Base-by-base conservation (phyloP, 92 coral and sea anemone genomes). In the Nematostella vectensis region DNA sequence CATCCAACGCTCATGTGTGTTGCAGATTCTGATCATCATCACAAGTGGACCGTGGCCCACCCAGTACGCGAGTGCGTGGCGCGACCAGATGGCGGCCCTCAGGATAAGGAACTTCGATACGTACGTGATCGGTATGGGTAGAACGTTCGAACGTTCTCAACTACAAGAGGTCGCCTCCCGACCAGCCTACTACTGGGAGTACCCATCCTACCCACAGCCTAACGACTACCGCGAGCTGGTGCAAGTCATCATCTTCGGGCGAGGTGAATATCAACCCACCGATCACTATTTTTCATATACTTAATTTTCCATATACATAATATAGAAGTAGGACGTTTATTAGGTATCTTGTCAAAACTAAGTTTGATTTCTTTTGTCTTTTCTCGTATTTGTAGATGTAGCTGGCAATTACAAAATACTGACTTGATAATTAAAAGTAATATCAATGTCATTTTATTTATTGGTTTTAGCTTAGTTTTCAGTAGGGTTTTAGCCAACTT, bases 101-200 rank as follows among this genome's bases (percentile, higher is more conserved):
- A 66, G 53, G 31, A 57, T 62, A 3, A 57, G 40, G 0, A 66
- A 55, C 72, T 66, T 54, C 19, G 71, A 58, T 22, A 65, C 56
- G 2, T 72, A 72, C 20, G 80, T 71, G 16, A 48, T 79, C 15
- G 85, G 85, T 16, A 55, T 72, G 10, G 85, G 85, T 13, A 27
- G 48, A 1, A 27, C 67, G 2, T 29, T 40, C 40, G 54, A 59
- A 25, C 54, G 15, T 50, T 57, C 75, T 1, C 71, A 79, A 31
- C 62, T 79, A 2, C 58, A 50, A 22, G 61, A 61, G 29, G 71
- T 79, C 50, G 72, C 86, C 1, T 72, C 86, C 0, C 55, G 58
- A 29, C 25, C 62, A 6, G 81, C 70, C 13, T 65, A 60, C 54
- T 52, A 59, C 30, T 73, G 55, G 47, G 40, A 49, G 31, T 66